Evolutionary conservation across 1,140 invertebrate species (phyloP).

Genomic region (Bombus breviceps): DNA sequence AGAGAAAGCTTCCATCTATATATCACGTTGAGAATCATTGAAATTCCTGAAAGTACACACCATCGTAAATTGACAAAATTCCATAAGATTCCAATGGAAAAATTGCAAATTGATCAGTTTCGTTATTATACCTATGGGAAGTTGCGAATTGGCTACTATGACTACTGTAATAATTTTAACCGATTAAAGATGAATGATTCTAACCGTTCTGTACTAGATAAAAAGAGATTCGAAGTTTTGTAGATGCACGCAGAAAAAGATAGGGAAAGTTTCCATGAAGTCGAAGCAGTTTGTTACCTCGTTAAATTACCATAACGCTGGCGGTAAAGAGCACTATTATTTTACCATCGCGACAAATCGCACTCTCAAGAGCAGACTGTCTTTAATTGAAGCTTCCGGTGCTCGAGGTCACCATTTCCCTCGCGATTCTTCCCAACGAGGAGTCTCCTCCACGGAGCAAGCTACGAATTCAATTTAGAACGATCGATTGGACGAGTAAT

Average conservation of each 20-base stretch:
- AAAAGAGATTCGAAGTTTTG: conserved; percentile 4
- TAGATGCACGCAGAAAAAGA: not conserved
- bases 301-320: conserved; percentile 39
- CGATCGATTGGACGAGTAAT: conserved; percentile 12
- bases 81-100: not conserved
- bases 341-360: not conserved
- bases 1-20: no score
- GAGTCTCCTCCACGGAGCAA: not conserved
- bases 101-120: not conserved
- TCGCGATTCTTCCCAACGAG: not conserved
- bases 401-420: not conserved
- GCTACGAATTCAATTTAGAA: not conserved
- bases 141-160: no score
- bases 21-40: no score
- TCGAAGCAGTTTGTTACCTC: not conserved
- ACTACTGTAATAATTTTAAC: no score
- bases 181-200: no score
- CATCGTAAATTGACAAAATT: no score
- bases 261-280: not conserved
- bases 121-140: no score
- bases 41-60: no score
- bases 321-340: conserved; percentile 4
- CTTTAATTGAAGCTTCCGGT: conserved; percentile 5
- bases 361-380: no score
- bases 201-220: no score